Evolutionary conservation across 2,797 vertebrate species (phyloP), one percentile per base, ranked within the genome.

Genomic region (Hozukius guyotensis): DNA sequence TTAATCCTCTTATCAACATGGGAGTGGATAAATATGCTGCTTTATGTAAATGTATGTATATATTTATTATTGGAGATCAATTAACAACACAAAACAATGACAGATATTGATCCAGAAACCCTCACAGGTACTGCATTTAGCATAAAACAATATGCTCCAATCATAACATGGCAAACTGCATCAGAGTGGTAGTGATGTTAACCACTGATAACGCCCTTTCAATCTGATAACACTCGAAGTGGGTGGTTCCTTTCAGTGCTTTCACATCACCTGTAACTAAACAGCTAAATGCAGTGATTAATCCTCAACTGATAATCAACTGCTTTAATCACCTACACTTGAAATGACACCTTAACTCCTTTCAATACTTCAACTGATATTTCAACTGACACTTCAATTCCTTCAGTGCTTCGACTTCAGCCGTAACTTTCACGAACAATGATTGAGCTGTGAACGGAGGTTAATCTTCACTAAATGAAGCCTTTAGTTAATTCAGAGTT

Each of bases 131-230:
- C 38, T 42, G 38, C 38, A 16, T 42, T 42, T 42, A 42, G 38
- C 38, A 42, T 42, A 6, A 42, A 42, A 1, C 38, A 42, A 16
- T 42, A 42, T 42, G 38, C 13, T 42, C 38, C 0, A 0, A 42
- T 42, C 38, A 42, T 0, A 42, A 42, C 38, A 42, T 42, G 38
- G 38, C 0, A 0, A 42, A 42, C 38, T 42, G 38, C 36, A 38
- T 38, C 36, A 14, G 12, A 38, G 36, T 38, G 36, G 36, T 14
- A 38, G 36, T 38, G 36, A 38, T 38, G 36, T 38, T 38, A 38
- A 38, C 12, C 36, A 38, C 36, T 14, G 12, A 38, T 38, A 38
- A 38, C 36, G 36, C 36, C 25, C 13, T 38, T 38, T 38, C 38
- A 46, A 52, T 10, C 49, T n/a, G 49, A 49, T 49, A 20, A 52